Percentiles rank a stretch among this genome's conserved stretches.
Conservation (phyloP, 2,888 invertebrate species). For the Eupithecia pulchellata region DNA sequence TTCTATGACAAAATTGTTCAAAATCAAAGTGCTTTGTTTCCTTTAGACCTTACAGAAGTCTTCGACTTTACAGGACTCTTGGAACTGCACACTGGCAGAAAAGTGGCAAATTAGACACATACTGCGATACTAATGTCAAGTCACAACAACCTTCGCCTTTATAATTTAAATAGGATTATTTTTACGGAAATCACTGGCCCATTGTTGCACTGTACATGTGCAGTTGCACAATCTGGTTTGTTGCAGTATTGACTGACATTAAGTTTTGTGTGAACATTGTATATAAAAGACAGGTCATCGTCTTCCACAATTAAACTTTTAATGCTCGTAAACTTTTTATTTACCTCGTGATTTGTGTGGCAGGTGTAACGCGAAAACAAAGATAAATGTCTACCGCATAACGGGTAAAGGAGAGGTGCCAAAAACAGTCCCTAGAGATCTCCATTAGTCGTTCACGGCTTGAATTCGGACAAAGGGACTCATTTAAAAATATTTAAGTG, state of each 20-base stretch:
- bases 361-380: slow-evolving; percentile 21
- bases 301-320: slow-evolving; percentile 10
- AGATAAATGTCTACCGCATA: slow-evolving; percentile 13
- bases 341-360: slow-evolving; percentile 18
- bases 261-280: too few species aligned
- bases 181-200: background rate
- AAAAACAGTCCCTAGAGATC: slow-evolving; percentile 17
- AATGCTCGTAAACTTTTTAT: slow-evolving; percentile 13
- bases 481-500: slow-evolving; percentile 8
- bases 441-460: slow-evolving; percentile 16
- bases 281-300: slow-evolving; percentile 9
- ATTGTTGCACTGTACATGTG: too few species aligned
- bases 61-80: too few species aligned
- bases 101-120: too few species aligned
- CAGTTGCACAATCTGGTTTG: too few species aligned
- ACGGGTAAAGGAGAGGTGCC: slow-evolving; percentile 22
- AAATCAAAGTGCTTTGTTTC: too few species aligned
- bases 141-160: too few species aligned
- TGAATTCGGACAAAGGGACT: slow-evolving; percentile 17
- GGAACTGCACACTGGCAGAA: too few species aligned
- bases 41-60: too few species aligned
- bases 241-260: background rate
- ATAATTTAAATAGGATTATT: background rate
- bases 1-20: slow-evolving; percentile 2
- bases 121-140: too few species aligned